A percentile compares a stretch with the other conserved stretches of the same genome.
phyloP scores from a whole-genome alignment of 2,888 invertebrate genomes.

The Xanthia icteritia region DNA sequence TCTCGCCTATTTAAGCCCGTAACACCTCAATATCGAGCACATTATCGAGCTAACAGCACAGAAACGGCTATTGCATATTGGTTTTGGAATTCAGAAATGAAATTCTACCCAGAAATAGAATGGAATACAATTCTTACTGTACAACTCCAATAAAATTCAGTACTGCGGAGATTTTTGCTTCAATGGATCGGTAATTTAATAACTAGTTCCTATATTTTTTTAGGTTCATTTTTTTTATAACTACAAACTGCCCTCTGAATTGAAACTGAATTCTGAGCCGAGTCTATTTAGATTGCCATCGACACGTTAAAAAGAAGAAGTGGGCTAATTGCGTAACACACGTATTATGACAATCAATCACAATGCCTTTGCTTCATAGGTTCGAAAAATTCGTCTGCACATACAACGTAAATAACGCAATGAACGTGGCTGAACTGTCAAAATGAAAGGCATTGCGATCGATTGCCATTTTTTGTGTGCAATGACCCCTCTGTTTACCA shows the following conservation, averaged over 20 bases:
- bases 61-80: constrained; percentile 54
- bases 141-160: background rate
- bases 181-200: background rate
- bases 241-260: background rate
- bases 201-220: background rate
- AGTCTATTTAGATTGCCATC: too few species aligned
- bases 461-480: background rate
- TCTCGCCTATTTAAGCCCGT: constrained; percentile 27
- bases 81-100: constrained; percentile 33
- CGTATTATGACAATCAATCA: background rate
- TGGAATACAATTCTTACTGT: constrained; percentile 4
- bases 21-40: constrained; percentile 28
- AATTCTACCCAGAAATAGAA: constrained; percentile 27
- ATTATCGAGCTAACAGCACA: constrained; percentile 36
- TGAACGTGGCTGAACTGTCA: background rate
- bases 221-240: background rate
- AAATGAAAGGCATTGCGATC: background rate
- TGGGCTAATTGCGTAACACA: background rate
- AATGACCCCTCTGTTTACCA: background rate
- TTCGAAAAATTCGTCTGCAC: background rate
- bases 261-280: too few species aligned
- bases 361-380: background rate
- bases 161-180: background rate
- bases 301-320: too few species aligned
- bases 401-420: background rate